Conservation (phyloP, 2,888 invertebrate species). For the Heliothis peltigera region DNA sequence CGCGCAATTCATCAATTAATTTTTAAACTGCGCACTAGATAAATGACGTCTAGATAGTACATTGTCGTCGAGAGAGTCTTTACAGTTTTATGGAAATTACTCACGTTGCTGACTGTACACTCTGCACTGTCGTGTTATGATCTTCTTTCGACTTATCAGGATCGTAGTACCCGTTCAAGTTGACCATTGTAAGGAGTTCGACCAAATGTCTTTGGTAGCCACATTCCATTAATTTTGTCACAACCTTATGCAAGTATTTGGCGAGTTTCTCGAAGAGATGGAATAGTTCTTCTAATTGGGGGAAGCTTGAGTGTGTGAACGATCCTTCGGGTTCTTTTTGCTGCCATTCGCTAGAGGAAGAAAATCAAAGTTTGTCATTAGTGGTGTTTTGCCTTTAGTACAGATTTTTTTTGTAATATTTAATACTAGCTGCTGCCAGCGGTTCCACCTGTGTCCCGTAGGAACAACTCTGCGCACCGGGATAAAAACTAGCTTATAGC, state of each 20-base stretch:
- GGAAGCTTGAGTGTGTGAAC: conserved; percentile 90
- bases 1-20: conserved; percentile 1
- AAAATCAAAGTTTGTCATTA: too few species aligned
- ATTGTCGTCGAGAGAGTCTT: neutral
- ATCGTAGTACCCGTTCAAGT: conserved; percentile 91
- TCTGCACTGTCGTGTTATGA: conserved; percentile 60
- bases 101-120: conserved; percentile 58
- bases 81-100: conserved; percentile 8
- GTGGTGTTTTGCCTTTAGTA: too few species aligned
- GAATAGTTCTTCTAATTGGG: conserved; percentile 89
- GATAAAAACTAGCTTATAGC: too few species aligned
- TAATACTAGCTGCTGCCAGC: too few species aligned
- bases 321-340: conserved; percentile 81
- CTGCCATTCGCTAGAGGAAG: conserved; percentile 89
- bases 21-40: conserved; percentile 12
- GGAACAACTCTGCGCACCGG: too few species aligned
- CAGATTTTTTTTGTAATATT: too few species aligned
- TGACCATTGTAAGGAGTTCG: conserved; percentile 91
- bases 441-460: too few species aligned
- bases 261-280: conserved; percentile 90
- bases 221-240: conserved; percentile 91
- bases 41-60: conserved; percentile 3
- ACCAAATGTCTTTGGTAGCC: conserved; percentile 92
- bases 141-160: conserved; percentile 77
- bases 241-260: conserved; percentile 91